These are phyloP conservation scores for Arvicola amphibius DNA, from an alignment of 2,797 vertebrate species.

Conservation along the genomic window DNA sequence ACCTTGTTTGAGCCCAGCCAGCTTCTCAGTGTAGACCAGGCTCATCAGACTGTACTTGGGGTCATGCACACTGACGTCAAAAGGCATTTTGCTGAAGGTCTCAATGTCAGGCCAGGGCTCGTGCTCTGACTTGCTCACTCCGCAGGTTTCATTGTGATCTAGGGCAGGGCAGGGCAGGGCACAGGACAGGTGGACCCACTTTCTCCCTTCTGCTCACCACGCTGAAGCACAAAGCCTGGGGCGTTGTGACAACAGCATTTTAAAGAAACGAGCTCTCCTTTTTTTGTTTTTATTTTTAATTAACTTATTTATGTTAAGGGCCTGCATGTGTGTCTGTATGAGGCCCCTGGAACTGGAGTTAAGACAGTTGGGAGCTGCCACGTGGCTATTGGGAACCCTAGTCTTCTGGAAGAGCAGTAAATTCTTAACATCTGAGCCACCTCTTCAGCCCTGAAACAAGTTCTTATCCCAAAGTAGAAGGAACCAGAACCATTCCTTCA, in stretches of 20 bases:
- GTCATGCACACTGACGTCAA: conserved; percentile 93
- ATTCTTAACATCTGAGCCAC: neutral
- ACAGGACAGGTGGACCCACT: neutral
- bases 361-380: neutral
- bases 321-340: neutral
- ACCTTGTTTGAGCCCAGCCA: conserved; percentile 91
- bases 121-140: conserved; percentile 85
- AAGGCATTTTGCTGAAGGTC: conserved; percentile 93
- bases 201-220: neutral
- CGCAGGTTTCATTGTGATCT: conserved; percentile 85
- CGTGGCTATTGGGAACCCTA: neutral
- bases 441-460: neutral
- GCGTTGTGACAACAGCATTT: neutral
- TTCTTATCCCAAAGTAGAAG: neutral
- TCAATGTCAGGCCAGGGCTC: conserved; percentile 96
- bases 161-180: conserved; percentile 37
- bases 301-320: neutral
- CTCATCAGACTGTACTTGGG: conserved; percentile 94
- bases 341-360: neutral
- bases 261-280: neutral
- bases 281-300: neutral
- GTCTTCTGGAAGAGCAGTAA: neutral
- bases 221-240: neutral
- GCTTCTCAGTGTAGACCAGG: conserved; percentile 91
- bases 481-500: neutral